Evolutionary conservation across 2,888 invertebrate genomes (phyloP), one percentile per base, ranked within the genome.

Genomic region (Trissolcus japonicus): DNA sequence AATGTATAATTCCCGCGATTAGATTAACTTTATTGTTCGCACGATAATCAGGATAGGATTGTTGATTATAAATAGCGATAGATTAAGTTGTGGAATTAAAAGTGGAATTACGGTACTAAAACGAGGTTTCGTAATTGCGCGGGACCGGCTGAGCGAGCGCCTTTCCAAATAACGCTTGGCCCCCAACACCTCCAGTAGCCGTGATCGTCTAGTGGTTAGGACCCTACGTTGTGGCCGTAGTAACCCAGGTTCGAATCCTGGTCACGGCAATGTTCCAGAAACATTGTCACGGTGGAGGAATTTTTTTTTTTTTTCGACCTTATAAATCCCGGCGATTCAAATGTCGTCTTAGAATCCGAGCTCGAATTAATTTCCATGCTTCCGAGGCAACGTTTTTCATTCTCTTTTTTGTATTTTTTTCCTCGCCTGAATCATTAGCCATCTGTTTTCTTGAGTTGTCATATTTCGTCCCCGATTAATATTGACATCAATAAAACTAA

Each of bases 191-290:
- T 80, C 75, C 66, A 62, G 60, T 81, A 82, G 82, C 82, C 80
- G 81, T 81, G 82, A 82, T 82, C 82, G 80, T 82, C 81, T 82
- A 80, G 69, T 76, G 62, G 71, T 88, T 85, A 88, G 87, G 89
- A 89, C 88, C 87, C 88, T 88, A 88, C 89, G 89, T 89, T 89
- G 89, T 89, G 89, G 89, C 89, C 89, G 89, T 88, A 88, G 88
- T 87, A 88, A 89, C 88, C 89, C 89, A 89, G 89, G 89, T 89
- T 89, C 88, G 88, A 89, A 89, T 89, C 89, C 88, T 88, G 88
- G 88, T 88, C 88, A 88, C 87, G 88, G 88, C 88, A 89, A 86
- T 87, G 87, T 85, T 67, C 60, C 7, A 46, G 25, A 6, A 60
- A 60, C 60, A 60, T 29, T 60, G 60, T 60, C 60, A 60, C 60